Conservation (phyloP, 2,888 invertebrate species). For the Chloromyia formosa region DNA sequence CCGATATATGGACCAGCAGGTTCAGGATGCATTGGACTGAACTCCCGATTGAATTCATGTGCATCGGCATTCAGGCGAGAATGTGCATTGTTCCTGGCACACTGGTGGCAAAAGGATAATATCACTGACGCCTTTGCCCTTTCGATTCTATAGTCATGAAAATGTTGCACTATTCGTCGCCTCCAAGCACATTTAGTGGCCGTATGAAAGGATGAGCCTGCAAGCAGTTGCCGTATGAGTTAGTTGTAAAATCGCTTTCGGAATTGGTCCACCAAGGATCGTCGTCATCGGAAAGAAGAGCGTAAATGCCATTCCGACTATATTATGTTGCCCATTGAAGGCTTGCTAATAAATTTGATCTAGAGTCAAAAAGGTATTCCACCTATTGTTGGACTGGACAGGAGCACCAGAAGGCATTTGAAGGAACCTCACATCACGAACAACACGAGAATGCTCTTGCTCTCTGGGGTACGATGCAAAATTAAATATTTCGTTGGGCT, state of each 20-base stretch:
- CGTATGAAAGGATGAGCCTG: slow-evolving; percentile 3
- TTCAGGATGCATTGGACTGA: too few relatives aligned
- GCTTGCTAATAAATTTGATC: slow-evolving; percentile 16
- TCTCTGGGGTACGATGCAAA: too few relatives aligned
- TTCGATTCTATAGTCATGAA: neutral
- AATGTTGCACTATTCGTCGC: neutral
- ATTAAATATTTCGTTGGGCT: too few relatives aligned
- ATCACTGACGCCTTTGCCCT: slow-evolving; percentile 6
- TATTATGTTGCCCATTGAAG: slow-evolving; percentile 15
- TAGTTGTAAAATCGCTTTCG: neutral
- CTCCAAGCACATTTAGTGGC: neutral
- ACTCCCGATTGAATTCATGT: neutral
- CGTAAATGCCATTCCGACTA: neutral
- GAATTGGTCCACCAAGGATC: neutral
- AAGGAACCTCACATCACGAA: too few relatives aligned
- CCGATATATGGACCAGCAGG: too few relatives aligned
- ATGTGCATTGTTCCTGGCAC: slow-evolving; percentile 14
- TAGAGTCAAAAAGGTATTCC: slow-evolving; percentile 5
- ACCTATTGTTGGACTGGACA: neutral
- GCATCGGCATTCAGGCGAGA: neutral
- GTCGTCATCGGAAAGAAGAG: too few relatives aligned
- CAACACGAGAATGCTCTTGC: too few relatives aligned
- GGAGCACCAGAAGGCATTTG: too few relatives aligned
- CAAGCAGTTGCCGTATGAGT: too few relatives aligned
- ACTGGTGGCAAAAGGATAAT: neutral